A percentile compares a stretch with the other conserved stretches of the same genome.
Evolutionary conservation across 2,113 vertebrate genomes (phyloP).

Genomic region (Limanda limanda): DNA sequence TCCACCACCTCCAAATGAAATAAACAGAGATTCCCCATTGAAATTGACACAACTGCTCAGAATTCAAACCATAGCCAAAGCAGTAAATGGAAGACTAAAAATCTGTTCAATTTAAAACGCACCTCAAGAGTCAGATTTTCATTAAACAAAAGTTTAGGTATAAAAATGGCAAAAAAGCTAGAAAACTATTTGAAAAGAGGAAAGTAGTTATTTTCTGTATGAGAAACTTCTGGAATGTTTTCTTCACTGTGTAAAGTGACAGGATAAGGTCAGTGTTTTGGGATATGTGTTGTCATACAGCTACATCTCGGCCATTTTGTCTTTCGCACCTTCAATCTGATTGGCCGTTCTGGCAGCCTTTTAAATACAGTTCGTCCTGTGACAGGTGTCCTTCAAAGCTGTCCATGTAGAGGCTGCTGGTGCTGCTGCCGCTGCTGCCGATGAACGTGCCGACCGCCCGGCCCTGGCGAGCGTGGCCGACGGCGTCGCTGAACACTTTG

Average conservation of each 20-base stretch:
- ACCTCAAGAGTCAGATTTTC: conserved; percentile 15
- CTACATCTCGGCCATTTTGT: conserved; percentile 63
- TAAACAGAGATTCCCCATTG: not conserved
- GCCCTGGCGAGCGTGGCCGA: conserved; percentile 96
- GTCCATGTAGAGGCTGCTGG: conserved; percentile 91
- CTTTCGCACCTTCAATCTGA: conserved; percentile 85
- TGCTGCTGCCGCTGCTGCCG: conserved; percentile 82
- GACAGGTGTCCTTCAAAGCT: conserved; percentile 89
- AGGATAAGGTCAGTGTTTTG: conserved; percentile 56
- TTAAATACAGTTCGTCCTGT: conserved; percentile 88
- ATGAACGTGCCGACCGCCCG: conserved; percentile 95
- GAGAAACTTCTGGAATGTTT: conserved; percentile 69
- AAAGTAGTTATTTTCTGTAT: conserved; percentile 21
- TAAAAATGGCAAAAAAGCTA: conserved; percentile 58
- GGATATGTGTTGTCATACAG: conserved; percentile 61
- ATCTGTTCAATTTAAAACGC: conserved; percentile 28
- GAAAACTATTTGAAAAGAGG: conserved; percentile 47
- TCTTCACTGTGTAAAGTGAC: conserved; percentile 58
- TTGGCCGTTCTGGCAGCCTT: conserved; percentile 88
- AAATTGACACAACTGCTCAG: not conserved
- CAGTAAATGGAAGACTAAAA: conserved; percentile 66
- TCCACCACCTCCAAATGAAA: conserved; percentile 7
- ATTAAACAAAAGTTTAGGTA: conserved; percentile 40
- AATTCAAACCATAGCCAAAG: conserved; percentile 44
- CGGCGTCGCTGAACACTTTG: conserved; percentile 98